Evolutionary conservation across 53 echinoderm and acorn worm genomes (phyloP), one percentile per base, ranked within the genome.

Genomic region (Crossaster papposus): DNA sequence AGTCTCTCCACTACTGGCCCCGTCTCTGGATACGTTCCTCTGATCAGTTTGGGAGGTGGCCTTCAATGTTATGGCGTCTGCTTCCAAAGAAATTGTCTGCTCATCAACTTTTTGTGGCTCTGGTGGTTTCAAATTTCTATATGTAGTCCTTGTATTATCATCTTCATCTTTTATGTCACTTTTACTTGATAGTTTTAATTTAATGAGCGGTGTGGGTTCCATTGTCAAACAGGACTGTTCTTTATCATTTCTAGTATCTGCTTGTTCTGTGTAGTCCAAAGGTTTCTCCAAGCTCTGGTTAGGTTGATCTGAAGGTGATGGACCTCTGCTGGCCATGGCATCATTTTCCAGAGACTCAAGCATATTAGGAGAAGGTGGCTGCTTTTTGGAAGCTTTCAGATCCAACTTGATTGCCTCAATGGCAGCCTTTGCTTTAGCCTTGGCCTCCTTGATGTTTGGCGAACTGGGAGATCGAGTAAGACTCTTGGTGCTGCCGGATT

Each of bases 351-450:
- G 86, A 72, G 95, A 95, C 35, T 91, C 58, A 22, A 94, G 74
- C 94, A 97, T 93, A 81, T 92, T 93, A 55, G 91, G 64, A n/a
- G 97, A 95, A 50, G 97, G 97, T 18, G 54, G 82, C 3, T 92
- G 78, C 34, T 89, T 94, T 79, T 77, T 93, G 0, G 95, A 86
- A n/a, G 78, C 90, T 72, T 93, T 95, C 13, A 94, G 88, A 55
- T 92, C 95, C 88, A 90, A 38, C 79, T 95, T 97, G 51, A 96
- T 96, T 30, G 95, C 94, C 78, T 97, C 94, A 90, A 96, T 93
- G 18, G 97, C 97, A 78, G 93, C 94, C 89, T 86, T 95, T 44
- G 95, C 95, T 79, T 97, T 97, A 20, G 94, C 86, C 80, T 95
- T 95, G 12, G 94, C 89, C 74, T 83, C 83, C 78, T 91, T 91